Base-by-base conservation (phyloP, 2,113 vertebrate genomes). In the Zapus hudsonius region DNA sequence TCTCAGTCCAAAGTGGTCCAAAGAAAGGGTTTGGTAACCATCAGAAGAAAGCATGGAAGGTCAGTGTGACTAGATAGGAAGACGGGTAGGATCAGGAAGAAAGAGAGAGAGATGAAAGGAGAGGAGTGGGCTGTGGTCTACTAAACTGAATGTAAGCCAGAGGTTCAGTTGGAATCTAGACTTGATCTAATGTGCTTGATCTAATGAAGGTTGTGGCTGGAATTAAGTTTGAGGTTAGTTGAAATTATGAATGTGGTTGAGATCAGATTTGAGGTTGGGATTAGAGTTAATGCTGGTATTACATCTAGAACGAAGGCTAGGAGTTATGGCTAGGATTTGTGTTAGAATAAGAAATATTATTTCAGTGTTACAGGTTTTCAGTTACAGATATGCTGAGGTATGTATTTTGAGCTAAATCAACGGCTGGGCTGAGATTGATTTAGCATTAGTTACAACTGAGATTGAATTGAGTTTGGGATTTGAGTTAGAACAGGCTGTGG, bases 181-280 rank as follows among this genome's bases (percentile, higher is more conserved):
- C 12, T 47, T 47, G 20, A 47, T 29, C 20, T 67, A 16, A 47
- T 47, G 31, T n/a, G 20, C 20, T 23, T n/a, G n/a, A n/a, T n/a
- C n/a, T n/a, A n/a, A 10, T 36, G 31, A 85, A 42, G 29, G 22
- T 67, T 89, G 17, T 27, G 59, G 23, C 27, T 31, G 9, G 15
- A 76, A 23, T 75, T 66, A 88, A 80, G n/a, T 40, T 79, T 40
- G 42, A 31, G 36, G 66, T 69, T 81, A 55, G 25, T 17, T 89
- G 76, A 36, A 63, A 73, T 72, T 55, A 25, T 52, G 29, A 74
- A 64, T 61, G 52, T 67, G 55, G 4, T 6, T 52, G 74, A 75
- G n/a, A 63, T 89, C 63, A 87, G 42, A 63, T 87, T n/a, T 84
- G 84, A 93, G 59, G 57, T 52, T 69, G 47, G 33, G 11, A 82